Percentiles rank a stretch among this genome's conserved stretches.
phyloP scores from a whole-genome alignment of 1,140 invertebrate genomes.

The Dufourea novaeangliae region DNA sequence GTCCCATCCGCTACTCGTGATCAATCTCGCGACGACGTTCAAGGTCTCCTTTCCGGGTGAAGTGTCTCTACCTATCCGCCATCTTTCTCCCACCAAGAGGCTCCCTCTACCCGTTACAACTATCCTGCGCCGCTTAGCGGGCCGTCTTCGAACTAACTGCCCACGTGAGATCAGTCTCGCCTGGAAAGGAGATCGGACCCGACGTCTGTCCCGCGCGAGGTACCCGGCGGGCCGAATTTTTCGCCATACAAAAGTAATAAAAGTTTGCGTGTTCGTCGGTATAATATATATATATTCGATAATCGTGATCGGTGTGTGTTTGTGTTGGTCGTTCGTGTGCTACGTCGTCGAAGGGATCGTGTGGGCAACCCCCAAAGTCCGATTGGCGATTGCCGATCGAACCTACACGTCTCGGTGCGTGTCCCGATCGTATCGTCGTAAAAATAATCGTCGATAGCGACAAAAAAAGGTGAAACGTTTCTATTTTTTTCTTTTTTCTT shows the following conservation, averaged over 20 bases:
- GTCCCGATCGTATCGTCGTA: slow-evolving; percentile 20
- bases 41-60: neutral
- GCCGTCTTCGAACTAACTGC: too few species aligned
- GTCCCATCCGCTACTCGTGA: neutral
- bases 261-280: slow-evolving; percentile 26
- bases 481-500: neutral
- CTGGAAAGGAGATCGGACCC: neutral
- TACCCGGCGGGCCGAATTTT: neutral
- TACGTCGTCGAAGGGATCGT: slow-evolving; percentile 20
- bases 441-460: slow-evolving; percentile 1
- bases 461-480: too few species aligned
- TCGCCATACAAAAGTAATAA: slow-evolving; percentile 49
- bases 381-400: slow-evolving; percentile 7
- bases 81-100: too few species aligned
- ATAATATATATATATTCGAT: slow-evolving; percentile 8
- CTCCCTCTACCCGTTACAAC: too few species aligned
- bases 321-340: slow-evolving; percentile 24
- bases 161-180: neutral
- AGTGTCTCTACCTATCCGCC: neutral
- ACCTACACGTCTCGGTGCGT: neutral
- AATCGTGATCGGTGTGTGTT: slow-evolving; percentile 12
- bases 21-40: neutral
- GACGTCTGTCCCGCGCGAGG: neutral
- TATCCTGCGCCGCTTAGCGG: too few species aligned
- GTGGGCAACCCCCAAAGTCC: neutral